Base-by-base conservation (phyloP, 2,888 invertebrate species). In the Caenorhabditis angaria region DNA sequence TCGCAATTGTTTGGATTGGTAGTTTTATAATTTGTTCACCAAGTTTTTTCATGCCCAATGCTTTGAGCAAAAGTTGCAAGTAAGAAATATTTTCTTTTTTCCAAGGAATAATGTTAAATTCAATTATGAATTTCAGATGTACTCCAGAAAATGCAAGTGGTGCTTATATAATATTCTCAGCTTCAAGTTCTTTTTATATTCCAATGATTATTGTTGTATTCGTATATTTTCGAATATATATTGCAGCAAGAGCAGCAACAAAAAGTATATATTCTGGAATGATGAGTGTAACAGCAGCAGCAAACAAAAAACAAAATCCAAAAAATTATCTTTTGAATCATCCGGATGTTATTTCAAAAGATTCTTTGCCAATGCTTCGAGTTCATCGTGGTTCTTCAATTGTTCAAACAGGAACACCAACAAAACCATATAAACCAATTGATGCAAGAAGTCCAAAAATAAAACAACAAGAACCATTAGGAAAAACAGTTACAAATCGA, bases 171-270 rank as follows among this genome's bases (percentile, higher is more conserved):
- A 93, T 97, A 64, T 87, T 87, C 78, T 83, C 83, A 29, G 96
- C 97, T 0, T 91, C 97, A 27, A 97, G 97, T n/a, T 95, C 95
- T 77, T 97, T 97, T 91, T 97, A 94, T 90, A 93, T 96, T 32
- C 97, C 97, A 50, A 95, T 95, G 94, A 92, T 95, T 85, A 94
- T 97, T 81, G 97, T 97, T 94, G 91, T 95, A 85, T 96, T 95
- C 91, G 96, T 97, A 91, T 97, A 97, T 89, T 95, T 95, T 93
- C 91, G 94, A 83, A 97, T 97, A 84, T 97, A 96, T 90, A 92
- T 93, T 80, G 95, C 96, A 4, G 97, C 97, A 0, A 72, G 86
- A 18, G 82, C 83, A 2, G 87, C 87, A 8, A 87, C 87, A 51
- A 86, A 84, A 62, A 82, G 82, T 66, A 82, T 85, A 32, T 86